Evolutionary conservation across 2,113 vertebrate species (phyloP).

Genomic region (Neolamprologus ventralis): DNA sequence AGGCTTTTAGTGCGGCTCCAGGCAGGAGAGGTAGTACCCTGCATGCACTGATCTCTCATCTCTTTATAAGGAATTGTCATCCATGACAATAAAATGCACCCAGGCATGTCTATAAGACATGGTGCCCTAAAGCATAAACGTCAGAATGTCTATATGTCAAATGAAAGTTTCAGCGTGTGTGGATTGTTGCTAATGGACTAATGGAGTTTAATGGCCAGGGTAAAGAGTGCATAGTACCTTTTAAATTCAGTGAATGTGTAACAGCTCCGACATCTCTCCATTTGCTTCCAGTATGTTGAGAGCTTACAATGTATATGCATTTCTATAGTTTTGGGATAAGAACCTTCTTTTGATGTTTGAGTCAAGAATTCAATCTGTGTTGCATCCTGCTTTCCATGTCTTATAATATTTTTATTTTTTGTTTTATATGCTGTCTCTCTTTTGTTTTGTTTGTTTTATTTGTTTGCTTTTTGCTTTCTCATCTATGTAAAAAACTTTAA

Average conservation of each 20-base stretch:
- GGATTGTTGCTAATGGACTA: slow-evolving; percentile 29
- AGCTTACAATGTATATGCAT: not conserved
- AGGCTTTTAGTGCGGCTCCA: slow-evolving; percentile 56
- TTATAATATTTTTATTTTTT: not conserved
- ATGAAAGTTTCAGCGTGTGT: slow-evolving; percentile 19
- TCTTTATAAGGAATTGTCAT: slow-evolving; percentile 23
- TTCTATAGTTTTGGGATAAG: not conserved
- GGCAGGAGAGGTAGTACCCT: slow-evolving; percentile 46
- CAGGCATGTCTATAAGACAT: not conserved
- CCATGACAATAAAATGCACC: slow-evolving; percentile 10
- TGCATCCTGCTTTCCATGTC: not conserved
- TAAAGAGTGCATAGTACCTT: not conserved
- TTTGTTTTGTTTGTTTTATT: not conserved
- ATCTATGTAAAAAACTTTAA: not conserved
- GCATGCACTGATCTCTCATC: slow-evolving; percentile 41
- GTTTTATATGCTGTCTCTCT: not conserved
- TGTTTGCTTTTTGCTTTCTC: not conserved
- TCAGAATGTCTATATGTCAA: slow-evolving; percentile 3
- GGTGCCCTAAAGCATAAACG: not conserved
- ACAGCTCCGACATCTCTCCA: not conserved
- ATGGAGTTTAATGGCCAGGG: slow-evolving; percentile 3
- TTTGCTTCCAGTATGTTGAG: not conserved
- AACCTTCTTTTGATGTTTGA: not conserved
- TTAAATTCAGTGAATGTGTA: not conserved
- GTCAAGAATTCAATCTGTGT: not conserved